Base-by-base conservation (phyloP, 2,113 vertebrate species). In the Coryphaenoides rupestris region DNA sequence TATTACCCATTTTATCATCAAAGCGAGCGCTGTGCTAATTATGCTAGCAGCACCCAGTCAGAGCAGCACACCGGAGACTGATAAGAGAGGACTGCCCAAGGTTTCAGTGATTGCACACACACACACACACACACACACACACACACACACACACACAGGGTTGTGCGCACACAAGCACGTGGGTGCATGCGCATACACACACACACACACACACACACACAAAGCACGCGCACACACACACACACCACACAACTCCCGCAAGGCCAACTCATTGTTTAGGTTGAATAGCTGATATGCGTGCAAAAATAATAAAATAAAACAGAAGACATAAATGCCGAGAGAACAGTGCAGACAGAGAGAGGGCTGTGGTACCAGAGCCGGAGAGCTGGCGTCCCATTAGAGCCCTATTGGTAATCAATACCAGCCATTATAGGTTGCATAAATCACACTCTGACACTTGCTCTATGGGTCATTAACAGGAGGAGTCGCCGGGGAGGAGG, bases 401-500 rank as follows among this genome's bases (percentile, higher is more conserved):
- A 76, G 78, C 33, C 57, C 69, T 80, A 89, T 84, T 79, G 86
- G 80, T 88, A 89, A 89, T 89, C 86, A 88, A 89, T 89, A 84
- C 66, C 69, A 73, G 79, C 62, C 84, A 81, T 89, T 89, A 88
- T 84, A 79, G 83, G 80, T 75, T 75, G 76, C 80, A 89, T 89
- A 86, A 89, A 89, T 89, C 87, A 87, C 78, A 70, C 68, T 66
- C 74, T 81, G 86, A 85, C 83, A 87, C 80, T 77, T 71, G 77
- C 80, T 76, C 73, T 82, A 80, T 75, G 75, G 76, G 79, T 86
- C 84, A 70, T 87, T 87, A 88, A 84, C 82, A 69, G 70, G n/a
- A 69, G 64, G 78, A 79, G 14, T 73, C 84, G 74, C 80, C 23
- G 24, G 83, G 84, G 57, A 60, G 19, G 5, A n/a, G n/a, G n/a